A percentile compares a stretch with the other conserved stretches of the same genome.
phyloP scores from a whole-genome alignment of 2,113 vertebrate species.

The Nothocercus nigrocapillus region DNA sequence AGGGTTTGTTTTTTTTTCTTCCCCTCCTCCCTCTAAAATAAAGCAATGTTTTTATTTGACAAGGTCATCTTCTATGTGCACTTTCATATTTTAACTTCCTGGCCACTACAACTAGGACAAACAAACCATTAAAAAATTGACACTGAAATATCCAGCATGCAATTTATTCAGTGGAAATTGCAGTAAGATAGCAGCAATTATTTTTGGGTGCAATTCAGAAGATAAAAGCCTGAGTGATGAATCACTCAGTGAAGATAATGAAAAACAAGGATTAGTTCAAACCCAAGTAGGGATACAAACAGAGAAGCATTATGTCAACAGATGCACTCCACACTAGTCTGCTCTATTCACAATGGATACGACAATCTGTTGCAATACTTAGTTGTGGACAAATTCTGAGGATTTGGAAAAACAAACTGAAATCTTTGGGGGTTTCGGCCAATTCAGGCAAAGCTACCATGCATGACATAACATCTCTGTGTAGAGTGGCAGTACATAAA shows the following conservation, averaged over 20 bases:
- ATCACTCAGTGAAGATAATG: not conserved
- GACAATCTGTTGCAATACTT: not conserved
- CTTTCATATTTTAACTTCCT: not conserved
- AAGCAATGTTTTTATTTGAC: not conserved
- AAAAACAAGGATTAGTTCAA: not conserved
- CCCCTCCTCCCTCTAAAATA: not conserved
- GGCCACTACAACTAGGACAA: not conserved
- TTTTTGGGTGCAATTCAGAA: not conserved
- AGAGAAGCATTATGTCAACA: not conserved
- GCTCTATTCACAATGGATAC: not conserved
- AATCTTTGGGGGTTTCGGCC: not conserved
- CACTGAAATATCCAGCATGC: not conserved
- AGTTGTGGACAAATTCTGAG: not conserved
- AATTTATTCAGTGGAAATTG: not conserved
- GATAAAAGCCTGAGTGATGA: not conserved
- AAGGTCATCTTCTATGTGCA: rapidly evolving
- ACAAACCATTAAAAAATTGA: not conserved
- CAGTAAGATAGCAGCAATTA: not conserved
- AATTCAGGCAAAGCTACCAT: not conserved
- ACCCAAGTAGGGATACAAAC: not conserved
- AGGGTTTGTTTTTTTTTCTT: not conserved
- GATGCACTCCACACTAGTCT: not conserved
- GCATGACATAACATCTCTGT: not conserved
- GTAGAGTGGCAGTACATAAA: not conserved
- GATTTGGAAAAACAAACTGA: not conserved